Evolutionary conservation across 2,797 vertebrate genomes (phyloP).

Genomic region (Sebastes nivosus): DNA sequence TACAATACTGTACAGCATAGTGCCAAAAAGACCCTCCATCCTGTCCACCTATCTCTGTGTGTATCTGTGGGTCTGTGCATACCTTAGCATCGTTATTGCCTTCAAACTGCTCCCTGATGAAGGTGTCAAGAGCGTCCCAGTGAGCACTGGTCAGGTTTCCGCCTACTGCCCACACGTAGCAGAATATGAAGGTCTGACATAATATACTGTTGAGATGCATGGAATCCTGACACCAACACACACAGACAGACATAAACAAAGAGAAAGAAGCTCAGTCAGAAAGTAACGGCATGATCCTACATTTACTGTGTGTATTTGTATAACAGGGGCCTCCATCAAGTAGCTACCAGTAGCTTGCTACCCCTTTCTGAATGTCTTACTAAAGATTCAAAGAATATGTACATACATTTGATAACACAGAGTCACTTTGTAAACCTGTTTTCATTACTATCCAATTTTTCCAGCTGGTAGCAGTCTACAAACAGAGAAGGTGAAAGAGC

Average conservation of each 20-base stretch:
- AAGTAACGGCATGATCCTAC: background rate
- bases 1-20: background rate
- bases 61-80: constrained; percentile 5
- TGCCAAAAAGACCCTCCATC: background rate
- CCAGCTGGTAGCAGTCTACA: no score
- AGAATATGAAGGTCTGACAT: constrained; percentile 88
- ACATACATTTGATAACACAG: no score
- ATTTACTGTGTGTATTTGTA: background rate
- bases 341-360: background rate
- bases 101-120: constrained; percentile 85
- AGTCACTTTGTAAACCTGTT: no score
- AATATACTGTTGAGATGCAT: constrained; percentile 77
- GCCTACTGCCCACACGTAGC: constrained; percentile 86
- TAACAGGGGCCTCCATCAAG: background rate
- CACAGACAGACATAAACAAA: constrained; percentile 20
- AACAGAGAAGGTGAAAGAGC: no score
- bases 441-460: no score
- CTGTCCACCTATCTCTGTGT: background rate
- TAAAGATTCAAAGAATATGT: background rate
- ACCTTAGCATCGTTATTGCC: constrained; percentile 84
- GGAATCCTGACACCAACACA: constrained; percentile 74
- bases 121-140: constrained; percentile 85
- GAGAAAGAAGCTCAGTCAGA: background rate
- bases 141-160: constrained; percentile 84
- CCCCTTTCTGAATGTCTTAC: background rate